Base-by-base conservation (phyloP, 1,140 invertebrate species). In the Drosophila arawakana region DNA sequence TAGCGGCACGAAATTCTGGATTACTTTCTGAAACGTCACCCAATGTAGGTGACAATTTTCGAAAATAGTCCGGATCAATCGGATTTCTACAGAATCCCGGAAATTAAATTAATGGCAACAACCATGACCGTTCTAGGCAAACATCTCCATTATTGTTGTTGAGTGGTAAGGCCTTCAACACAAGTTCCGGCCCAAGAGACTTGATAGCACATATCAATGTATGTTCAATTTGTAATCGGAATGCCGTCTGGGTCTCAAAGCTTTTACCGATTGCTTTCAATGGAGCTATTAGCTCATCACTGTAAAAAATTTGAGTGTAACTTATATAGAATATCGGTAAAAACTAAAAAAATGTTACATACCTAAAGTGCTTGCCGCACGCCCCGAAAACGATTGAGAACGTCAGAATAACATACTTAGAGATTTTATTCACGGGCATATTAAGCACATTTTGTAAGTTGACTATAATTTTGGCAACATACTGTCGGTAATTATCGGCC, bases 51-150 rank as follows among this genome's bases (percentile, higher is more conserved):
- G 97, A 98, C 50, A 99, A 93, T 3, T 93, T 92, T 80, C 95
- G 95, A 74, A 97, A 95, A 81, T 93, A 95, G 0, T 94, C 93
- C 1, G 98, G 94, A 93, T 99, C 98, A 10, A 93, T 95, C 0
- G 98, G 96, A 66, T 95, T 93, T 44, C 95, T 96, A 86, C 97
- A 98, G 92, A 99, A 98, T 78, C 96, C 96, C 0, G 98, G 97
- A 13, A 99, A 93, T n/a, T n/a, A 10, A 30, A 99, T 92, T 0
- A 99, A 94, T 2, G 97, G 97, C 25, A 99, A 90, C 3, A 99
- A 88, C 98, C 98, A 99, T 68, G 96, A 97, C 62, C 97, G 93
- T 25, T 97, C 95, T 39, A 92, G 18, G 30, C 50, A 50, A 60
- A 94, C 91, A 63, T 77, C 88, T 30, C 93, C 93, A 2, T 94